Evolutionary conservation across 2,797 vertebrate species (phyloP), one percentile per base, ranked within the genome.

Genomic region (Alcedo atthis): DNA sequence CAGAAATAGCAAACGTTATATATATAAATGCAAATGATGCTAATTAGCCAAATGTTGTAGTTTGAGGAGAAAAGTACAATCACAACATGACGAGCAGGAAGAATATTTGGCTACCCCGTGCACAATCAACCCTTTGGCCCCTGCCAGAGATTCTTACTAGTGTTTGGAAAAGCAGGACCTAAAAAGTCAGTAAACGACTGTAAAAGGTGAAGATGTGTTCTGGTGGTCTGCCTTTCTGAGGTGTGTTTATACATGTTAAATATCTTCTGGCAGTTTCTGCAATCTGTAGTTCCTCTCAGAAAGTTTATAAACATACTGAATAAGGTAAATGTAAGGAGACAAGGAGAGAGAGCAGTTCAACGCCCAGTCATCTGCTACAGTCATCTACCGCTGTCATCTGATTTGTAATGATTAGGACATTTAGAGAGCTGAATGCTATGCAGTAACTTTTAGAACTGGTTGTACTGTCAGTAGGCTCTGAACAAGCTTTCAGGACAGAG

Each of bases 61-160:
- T 77, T 92, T 15, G 63, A 74, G 69, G 68, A 80, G 70, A 83
- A 75, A 87, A 75, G 40, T 77, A 94, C 35, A 81, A 28, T 91
- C 40, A 57, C 62, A 92, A 13, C 13, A 54, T 51, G 30, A 85
- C 74, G 25, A 64, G 45, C 51, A 76, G 64, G 66, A 80, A 90
- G 81, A 48, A n/a, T 45, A 37, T 45, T 77, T 64, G 83, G 54
- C 40, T 46, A 5, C 8, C 19, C 21, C 25, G 10, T 80, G 37
- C 33, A 12, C 5, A 4, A 37, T 70, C 51, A 93, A 66, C 64
- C 53, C 18, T 78, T 92, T 16, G 53, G 35, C 88, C 67, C 37
- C 85, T 81, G 77, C 40, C 9, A 62, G 71, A 92, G 43, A 11
- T 71, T 90, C 67, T 20, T 83, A 18, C 14, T 24, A 43, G 45